These are phyloP conservation scores for Talpa occidentalis DNA, from an alignment of 2,113 vertebrate genomes.

Conservation along the genomic window DNA sequence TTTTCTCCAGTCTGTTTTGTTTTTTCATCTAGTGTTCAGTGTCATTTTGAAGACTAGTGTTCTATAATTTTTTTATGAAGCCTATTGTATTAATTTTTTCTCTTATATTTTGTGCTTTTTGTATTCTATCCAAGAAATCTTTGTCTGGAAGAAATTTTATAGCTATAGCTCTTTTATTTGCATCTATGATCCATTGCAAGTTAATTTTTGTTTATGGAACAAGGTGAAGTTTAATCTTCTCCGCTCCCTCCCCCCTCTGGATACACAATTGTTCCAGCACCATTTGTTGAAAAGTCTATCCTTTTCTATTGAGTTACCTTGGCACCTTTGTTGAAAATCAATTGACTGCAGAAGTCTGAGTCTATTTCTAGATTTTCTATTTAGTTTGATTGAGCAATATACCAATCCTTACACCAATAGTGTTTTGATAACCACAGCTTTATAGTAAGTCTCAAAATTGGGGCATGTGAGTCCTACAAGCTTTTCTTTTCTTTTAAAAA, in stretches of 20 bases:
- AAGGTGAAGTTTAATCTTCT: slow-evolving; percentile 48
- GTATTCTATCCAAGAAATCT: slow-evolving; percentile 34
- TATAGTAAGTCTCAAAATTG: neutral
- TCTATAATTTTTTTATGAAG: slow-evolving; percentile 29
- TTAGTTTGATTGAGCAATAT: neutral
- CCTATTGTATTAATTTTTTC: slow-evolving; percentile 23
- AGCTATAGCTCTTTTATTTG: slow-evolving; percentile 22
- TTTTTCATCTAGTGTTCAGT: slow-evolving; percentile 17
- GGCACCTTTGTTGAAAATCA: slow-evolving; percentile 49
- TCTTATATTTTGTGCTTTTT: slow-evolving; percentile 29
- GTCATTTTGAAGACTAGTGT: neutral
- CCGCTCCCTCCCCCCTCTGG: neutral
- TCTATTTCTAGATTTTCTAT: neutral
- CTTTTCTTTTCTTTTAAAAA: neutral
- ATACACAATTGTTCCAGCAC: neutral
- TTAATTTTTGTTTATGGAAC: slow-evolving; percentile 67
- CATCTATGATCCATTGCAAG: neutral
- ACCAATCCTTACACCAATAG: neutral
- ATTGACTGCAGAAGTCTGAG: neutral
- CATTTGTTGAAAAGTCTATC: slow-evolving; percentile 17
- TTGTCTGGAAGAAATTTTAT: slow-evolving; percentile 9
- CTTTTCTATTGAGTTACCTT: slow-evolving; percentile 36
- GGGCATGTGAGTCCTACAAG: neutral
- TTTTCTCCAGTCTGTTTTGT: neutral
- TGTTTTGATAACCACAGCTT: neutral